Evolutionary conservation across 1,140 invertebrate species (phyloP).

Genomic region (Cheumatopsyche charites): DNA sequence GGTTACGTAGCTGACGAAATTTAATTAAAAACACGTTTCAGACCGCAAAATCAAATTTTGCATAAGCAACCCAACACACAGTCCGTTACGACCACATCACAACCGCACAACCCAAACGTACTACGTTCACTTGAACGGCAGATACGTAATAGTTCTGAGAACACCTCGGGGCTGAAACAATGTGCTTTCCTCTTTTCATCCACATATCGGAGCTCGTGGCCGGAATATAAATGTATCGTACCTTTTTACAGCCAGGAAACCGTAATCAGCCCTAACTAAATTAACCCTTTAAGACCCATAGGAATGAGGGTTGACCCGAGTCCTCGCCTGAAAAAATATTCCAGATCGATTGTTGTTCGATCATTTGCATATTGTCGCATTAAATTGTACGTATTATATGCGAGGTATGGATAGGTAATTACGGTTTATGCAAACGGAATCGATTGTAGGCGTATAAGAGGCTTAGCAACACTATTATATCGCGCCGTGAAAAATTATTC

Average conservation of each 20-base stretch:
- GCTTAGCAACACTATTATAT: too few species aligned
- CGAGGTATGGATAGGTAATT: background rate
- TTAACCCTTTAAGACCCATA: constrained; percentile 22
- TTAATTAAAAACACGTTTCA: too few species aligned
- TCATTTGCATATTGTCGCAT: background rate
- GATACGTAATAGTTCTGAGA: too few species aligned
- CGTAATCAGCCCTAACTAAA: constrained; percentile 24
- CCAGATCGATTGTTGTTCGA: background rate
- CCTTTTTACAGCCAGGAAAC: constrained; percentile 7
- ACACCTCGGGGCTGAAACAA: background rate
- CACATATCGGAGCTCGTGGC: background rate
- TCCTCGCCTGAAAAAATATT: too few species aligned
- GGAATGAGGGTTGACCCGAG: background rate
- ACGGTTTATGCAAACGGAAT: background rate
- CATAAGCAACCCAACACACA: too few species aligned
- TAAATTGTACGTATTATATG: too few species aligned
- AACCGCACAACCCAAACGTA: too few species aligned
- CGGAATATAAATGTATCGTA: constrained; percentile 23
- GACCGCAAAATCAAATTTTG: too few species aligned
- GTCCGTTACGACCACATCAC: too few species aligned
- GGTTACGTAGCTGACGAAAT: too few species aligned
- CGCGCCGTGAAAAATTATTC: too few species aligned
- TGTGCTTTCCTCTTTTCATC: constrained; percentile 12
- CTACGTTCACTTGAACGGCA: too few species aligned
- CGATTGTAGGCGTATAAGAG: background rate